A percentile compares a stretch with the other conserved stretches of the same genome.
Conservation (phyloP, 2,888 invertebrate genomes). For the Megalurothrips usitatus region DNA sequence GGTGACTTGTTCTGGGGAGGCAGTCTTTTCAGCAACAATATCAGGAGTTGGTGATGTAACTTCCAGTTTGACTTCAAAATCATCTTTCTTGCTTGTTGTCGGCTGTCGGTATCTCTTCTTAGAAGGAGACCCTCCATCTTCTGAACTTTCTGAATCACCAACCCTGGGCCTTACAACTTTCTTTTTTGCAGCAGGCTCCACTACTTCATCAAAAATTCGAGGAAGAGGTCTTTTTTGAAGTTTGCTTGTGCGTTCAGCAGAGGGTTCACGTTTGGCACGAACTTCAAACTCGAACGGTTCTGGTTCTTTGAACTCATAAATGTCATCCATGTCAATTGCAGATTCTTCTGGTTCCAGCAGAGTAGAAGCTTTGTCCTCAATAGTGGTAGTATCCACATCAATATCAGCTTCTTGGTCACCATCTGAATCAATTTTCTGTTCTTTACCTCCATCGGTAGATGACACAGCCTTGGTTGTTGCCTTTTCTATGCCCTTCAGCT, state of each 20-base stretch:
- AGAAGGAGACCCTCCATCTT: conserved; percentile 33
- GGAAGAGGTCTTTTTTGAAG: conserved; percentile 46
- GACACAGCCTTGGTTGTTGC: conserved; percentile 59
- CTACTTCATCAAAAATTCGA: conserved; percentile 49
- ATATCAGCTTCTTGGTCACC: conserved; percentile 33
- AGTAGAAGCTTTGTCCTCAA: conserved; percentile 35
- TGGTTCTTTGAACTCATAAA: conserved; percentile 85
- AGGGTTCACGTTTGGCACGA: conserved; percentile 48
- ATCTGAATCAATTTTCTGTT: conserved; percentile 33
- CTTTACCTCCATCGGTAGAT: conserved; percentile 23
- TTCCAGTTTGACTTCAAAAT: conserved; percentile 29
- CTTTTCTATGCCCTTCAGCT: conserved; percentile 72
- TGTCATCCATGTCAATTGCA: conserved; percentile 51
- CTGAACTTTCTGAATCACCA: conserved; percentile 13
- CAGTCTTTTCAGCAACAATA: conserved; percentile 3
- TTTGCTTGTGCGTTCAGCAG: conserved; percentile 38
- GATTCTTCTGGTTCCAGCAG: neutral
- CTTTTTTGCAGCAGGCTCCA: conserved; percentile 32
- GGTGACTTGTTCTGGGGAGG: conserved; percentile 31
- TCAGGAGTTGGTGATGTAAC: conserved; percentile 31
- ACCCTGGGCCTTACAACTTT: conserved; percentile 27
- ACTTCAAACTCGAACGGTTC: conserved; percentile 82
- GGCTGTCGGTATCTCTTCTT: conserved; percentile 31
- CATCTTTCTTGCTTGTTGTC: conserved; percentile 23
- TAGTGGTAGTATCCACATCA: conserved; percentile 28